These are phyloP conservation scores for Calliphora vomitoria DNA, from an alignment of 2,888 invertebrate species.

Conservation along the genomic window DNA sequence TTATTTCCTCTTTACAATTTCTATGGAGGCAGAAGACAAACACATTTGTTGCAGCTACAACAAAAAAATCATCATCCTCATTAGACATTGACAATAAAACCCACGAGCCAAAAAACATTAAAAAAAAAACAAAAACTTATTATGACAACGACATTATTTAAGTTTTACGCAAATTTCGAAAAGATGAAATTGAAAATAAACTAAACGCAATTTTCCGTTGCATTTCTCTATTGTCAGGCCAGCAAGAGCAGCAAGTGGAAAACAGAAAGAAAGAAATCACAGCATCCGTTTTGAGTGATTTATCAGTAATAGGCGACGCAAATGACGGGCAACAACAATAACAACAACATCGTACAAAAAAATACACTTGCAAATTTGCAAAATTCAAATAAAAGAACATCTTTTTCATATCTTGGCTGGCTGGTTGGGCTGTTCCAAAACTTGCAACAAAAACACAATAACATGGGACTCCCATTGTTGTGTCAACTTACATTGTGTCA, in stretches of 20 bases:
- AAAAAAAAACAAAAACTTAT: conserved; percentile 20
- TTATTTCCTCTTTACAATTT: conserved; percentile 61
- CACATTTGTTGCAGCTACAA: conserved; percentile 25
- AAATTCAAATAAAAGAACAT: conserved; percentile 55
- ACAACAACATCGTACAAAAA: conserved; percentile 3
- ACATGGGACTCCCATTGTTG: conserved; percentile 70
- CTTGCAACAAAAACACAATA: conserved; percentile 42
- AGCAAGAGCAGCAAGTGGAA: neutral
- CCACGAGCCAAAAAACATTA: conserved; percentile 71
- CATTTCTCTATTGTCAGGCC: conserved; percentile 25
- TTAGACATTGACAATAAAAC: conserved; percentile 66
- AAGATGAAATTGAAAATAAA: conserved; percentile 15
- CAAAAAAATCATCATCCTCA: conserved; percentile 66
- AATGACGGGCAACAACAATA: conserved; percentile 42
- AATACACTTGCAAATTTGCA: conserved; percentile 57
- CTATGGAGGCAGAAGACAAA: conserved; percentile 21
- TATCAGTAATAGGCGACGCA: conserved; percentile 66
- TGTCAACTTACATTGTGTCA: conserved; percentile 74
- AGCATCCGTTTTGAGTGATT: conserved; percentile 65
- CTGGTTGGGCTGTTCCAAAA: conserved; percentile 33
- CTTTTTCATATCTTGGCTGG: conserved; percentile 52
- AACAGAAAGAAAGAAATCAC: conserved; percentile 62
- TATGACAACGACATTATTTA: conserved; percentile 27
- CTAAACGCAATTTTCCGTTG: conserved; percentile 57
- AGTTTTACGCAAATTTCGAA: conserved; percentile 63